Evolutionary conservation across 2,888 invertebrate species (phyloP).

Genomic region (Eupeodes luniger): DNA sequence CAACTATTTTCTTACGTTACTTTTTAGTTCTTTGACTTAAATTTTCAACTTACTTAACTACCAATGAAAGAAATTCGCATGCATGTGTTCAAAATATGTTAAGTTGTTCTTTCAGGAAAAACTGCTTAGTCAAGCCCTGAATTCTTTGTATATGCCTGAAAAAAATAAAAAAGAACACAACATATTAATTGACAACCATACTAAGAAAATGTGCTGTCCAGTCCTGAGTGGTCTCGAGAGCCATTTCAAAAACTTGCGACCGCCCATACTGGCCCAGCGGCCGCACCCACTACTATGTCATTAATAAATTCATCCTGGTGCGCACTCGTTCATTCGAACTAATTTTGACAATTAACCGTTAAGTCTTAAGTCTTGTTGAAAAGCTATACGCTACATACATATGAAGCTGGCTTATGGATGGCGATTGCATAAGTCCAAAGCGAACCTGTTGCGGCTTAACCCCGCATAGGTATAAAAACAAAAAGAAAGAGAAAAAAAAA

Average conservation of each 20-base stretch:
- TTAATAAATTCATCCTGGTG: slow-evolving; percentile 70
- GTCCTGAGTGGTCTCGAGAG: slow-evolving; percentile 47
- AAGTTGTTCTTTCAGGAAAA: slow-evolving; percentile 23
- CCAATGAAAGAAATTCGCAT: neutral
- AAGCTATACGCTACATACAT: neutral
- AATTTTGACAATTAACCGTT: slow-evolving; percentile 74
- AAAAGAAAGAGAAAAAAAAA: neutral
- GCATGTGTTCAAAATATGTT: neutral
- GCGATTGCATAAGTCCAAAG: slow-evolving; percentile 63
- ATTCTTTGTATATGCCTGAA: neutral
- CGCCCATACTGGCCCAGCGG: slow-evolving; percentile 63
- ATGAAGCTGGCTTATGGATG: slow-evolving; percentile 14
- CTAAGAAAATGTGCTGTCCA: slow-evolving; percentile 48
- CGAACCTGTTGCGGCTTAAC: slow-evolving; percentile 70
- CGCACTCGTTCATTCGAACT: slow-evolving; percentile 65
- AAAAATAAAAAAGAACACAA: slow-evolving; percentile 3
- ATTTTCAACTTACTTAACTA: too few relatives aligned
- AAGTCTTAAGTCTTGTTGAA: slow-evolving; percentile 53
- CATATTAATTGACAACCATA: slow-evolving; percentile 38
- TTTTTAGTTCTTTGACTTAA: too few relatives aligned
- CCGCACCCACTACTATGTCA: slow-evolving; percentile 71
- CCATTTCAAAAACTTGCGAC: slow-evolving; percentile 61
- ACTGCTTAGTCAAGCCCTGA: slow-evolving; percentile 18
- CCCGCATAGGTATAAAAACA: neutral
- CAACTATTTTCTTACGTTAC: too few relatives aligned